A percentile compares a stretch with the other conserved stretches of the same genome.
phyloP scores from a whole-genome alignment of 2,113 vertebrate genomes.

The Alosa alosa region DNA sequence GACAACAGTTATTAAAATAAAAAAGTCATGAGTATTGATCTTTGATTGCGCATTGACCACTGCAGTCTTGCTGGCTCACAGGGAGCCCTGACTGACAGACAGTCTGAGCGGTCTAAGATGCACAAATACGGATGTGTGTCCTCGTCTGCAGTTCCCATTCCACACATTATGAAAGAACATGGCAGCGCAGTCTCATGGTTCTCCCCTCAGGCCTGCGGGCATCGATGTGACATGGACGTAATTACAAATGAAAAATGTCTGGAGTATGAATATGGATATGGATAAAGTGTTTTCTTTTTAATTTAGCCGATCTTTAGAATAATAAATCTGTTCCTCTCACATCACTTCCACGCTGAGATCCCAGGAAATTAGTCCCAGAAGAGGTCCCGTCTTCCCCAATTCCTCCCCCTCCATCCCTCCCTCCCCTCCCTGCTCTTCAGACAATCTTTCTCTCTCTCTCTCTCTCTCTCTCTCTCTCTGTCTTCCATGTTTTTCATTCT shows the following conservation, averaged over 20 bases:
- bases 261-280: background rate
- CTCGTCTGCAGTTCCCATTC: background rate
- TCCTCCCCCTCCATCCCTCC: background rate
- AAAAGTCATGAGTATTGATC: no score
- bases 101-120: no score
- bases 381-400: background rate
- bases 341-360: background rate
- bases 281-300: background rate
- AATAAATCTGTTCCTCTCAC: slow-evolving; percentile 6
- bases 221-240: background rate
- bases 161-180: background rate
- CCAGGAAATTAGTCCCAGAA: background rate
- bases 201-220: background rate
- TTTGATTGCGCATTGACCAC: no score
- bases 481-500: background rate
- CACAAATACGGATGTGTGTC: background rate
- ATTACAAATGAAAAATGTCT: slow-evolving; percentile 2
- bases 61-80: no score
- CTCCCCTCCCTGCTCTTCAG: background rate
- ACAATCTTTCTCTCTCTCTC: background rate
- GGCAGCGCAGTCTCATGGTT: background rate
- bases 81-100: background rate
- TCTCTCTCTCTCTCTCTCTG: background rate
- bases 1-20: no score
- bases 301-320: background rate